Conservation (phyloP, 1,140 invertebrate species). For the Rhopalosiphum maidis region DNA sequence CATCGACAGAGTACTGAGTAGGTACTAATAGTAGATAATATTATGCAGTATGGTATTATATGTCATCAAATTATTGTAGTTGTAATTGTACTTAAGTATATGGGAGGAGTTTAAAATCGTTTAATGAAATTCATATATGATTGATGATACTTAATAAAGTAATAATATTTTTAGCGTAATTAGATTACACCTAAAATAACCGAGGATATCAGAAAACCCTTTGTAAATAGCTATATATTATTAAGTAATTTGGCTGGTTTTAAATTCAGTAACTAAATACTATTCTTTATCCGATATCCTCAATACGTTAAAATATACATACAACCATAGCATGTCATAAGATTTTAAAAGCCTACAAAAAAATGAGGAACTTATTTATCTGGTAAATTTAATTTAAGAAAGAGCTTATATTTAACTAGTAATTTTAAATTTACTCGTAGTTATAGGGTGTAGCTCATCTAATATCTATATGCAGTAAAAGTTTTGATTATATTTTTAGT, state of each 20-base stretch:
- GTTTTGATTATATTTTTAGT: constrained; percentile 12
- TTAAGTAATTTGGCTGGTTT: background rate
- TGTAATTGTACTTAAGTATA: background rate
- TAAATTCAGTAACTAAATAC: background rate
- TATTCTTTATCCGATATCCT: background rate
- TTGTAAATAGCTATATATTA: background rate
- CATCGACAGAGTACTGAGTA: background rate
- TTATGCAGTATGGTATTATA: background rate
- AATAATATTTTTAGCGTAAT: background rate
- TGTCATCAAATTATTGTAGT: background rate
- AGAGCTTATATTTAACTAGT: background rate
- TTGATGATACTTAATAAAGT: background rate
- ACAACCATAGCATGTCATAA: background rate
- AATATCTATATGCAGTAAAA: background rate
- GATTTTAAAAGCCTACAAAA: background rate
- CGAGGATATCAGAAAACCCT: background rate
- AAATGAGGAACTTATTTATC: background rate
- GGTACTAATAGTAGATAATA: background rate
- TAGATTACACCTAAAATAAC: background rate
- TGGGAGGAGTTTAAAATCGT: background rate
- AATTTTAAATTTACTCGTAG: background rate
- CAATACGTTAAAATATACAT: background rate
- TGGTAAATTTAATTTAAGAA: background rate
- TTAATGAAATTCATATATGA: background rate
- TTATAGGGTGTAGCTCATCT: background rate